Conservation (phyloP, 2,888 invertebrate genomes). For the Amiota mariae region DNA sequence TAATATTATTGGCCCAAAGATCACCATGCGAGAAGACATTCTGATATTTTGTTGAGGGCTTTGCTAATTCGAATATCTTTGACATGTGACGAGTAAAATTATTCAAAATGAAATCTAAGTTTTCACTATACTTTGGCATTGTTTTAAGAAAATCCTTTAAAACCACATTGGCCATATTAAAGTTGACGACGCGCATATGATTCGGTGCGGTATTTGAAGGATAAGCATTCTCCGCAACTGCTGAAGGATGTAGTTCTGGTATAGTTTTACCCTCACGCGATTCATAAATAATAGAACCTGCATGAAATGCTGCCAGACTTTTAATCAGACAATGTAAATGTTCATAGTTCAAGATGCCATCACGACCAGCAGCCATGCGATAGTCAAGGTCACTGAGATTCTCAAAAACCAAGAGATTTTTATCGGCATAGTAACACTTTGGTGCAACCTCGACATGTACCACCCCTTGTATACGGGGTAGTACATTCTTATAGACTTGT, state of each 20-base stretch:
- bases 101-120: constrained; percentile 57
- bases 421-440: constrained; percentile 71
- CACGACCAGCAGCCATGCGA: constrained; percentile 62
- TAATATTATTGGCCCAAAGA: constrained; percentile 74
- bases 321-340: constrained; percentile 72
- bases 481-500: constrained; percentile 72
- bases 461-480: constrained; percentile 70
- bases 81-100: constrained; percentile 59
- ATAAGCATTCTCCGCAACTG: constrained; percentile 72
- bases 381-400: constrained; percentile 70
- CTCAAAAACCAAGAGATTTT: constrained; percentile 73
- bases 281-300: constrained; percentile 74
- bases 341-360: constrained; percentile 68
- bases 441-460: constrained; percentile 64
- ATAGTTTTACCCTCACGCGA: constrained; percentile 52
- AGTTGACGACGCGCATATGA: constrained; percentile 61
- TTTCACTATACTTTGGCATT: constrained; percentile 65
- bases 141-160: constrained; percentile 62
- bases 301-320: constrained; percentile 73
- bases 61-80: constrained; percentile 63
- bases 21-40: constrained; percentile 74
- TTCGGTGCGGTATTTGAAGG: constrained; percentile 54
- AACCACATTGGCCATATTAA: constrained; percentile 63
- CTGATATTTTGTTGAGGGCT: constrained; percentile 68
- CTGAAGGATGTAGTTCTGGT: constrained; percentile 58